Conservation (phyloP, 2,888 invertebrate species). For the Cerastis leucographa region DNA sequence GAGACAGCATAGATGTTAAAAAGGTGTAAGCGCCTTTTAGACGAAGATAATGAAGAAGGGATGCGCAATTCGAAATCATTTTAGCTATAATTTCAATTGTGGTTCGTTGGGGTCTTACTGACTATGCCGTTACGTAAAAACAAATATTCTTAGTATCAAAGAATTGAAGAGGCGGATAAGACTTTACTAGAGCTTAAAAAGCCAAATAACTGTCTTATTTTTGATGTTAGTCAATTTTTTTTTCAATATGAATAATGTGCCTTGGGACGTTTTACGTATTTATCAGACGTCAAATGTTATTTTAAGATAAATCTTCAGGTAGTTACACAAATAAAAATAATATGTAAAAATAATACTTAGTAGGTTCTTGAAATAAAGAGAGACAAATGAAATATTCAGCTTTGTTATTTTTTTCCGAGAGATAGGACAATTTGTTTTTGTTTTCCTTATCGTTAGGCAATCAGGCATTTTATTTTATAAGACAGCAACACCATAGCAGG, state of each 20-base stretch:
- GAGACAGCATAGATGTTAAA: neutral
- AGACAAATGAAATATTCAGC: neutral
- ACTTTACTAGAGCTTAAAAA: too few species aligned
- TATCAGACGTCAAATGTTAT: neutral
- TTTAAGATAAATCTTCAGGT: neutral
- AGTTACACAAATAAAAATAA: neutral
- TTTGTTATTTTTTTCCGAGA: neutral
- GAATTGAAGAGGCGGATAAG: too few species aligned
- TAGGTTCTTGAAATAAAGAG: neutral
- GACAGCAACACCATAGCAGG: neutral
- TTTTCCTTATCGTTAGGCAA: neutral
- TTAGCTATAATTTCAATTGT: too few species aligned
- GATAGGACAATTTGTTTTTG: neutral
- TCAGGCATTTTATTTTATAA: slow-evolving; percentile 3
- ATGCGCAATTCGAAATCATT: too few species aligned
- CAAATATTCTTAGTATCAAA: too few species aligned
- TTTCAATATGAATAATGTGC: too few species aligned
- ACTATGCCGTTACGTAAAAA: too few species aligned
- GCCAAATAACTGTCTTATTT: too few species aligned
- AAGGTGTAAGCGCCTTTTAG: neutral
- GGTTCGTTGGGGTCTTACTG: too few species aligned
- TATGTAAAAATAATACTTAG: neutral
- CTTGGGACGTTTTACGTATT: neutral
- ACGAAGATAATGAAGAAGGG: neutral
- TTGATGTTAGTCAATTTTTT: too few species aligned